Percentiles rank a stretch among this genome's conserved stretches.
Conservation (phyloP, 2,797 vertebrate species). For the Danio aesculapii region DNA sequence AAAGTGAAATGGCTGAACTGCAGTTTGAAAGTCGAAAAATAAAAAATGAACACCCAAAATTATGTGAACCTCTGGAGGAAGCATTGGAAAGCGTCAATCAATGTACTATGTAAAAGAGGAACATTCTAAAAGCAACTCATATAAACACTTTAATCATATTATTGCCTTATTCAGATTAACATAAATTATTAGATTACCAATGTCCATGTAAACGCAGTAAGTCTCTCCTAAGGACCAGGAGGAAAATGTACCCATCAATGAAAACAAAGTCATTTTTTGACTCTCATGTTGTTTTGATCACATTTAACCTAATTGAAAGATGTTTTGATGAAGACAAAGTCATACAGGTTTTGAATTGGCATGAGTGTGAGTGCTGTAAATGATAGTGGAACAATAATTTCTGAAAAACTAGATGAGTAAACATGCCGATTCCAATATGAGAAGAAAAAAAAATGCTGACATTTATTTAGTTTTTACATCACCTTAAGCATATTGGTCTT, state of each 20-base stretch:
- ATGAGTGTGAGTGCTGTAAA: neutral
- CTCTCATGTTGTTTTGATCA: neutral
- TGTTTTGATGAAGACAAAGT: neutral
- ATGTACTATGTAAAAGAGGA: too few species aligned
- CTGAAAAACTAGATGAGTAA: slow-evolving; percentile 59
- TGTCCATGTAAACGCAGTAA: too few species aligned
- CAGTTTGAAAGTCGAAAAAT: too few species aligned
- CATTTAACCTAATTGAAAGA: neutral
- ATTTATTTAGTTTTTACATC: slow-evolving; percentile 79
- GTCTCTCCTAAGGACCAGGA: too few species aligned
- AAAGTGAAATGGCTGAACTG: too few species aligned
- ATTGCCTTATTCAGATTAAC: too few species aligned
- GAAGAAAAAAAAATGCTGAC: slow-evolving; percentile 76
- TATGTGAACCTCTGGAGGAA: too few species aligned
- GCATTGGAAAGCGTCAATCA: too few species aligned
- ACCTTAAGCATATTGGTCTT: slow-evolving; percentile 73
- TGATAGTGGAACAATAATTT: neutral
- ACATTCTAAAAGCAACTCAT: too few species aligned
- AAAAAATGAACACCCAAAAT: too few species aligned
- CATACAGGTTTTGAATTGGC: neutral
- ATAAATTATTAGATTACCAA: too few species aligned
- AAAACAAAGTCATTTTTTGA: neutral
- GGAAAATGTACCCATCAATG: neutral
- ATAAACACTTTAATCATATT: too few species aligned
- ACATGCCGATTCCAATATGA: slow-evolving; percentile 71